Evolutionary conservation across 2,888 invertebrate genomes (phyloP).

Genomic region (Eretmocerus hayati): DNA sequence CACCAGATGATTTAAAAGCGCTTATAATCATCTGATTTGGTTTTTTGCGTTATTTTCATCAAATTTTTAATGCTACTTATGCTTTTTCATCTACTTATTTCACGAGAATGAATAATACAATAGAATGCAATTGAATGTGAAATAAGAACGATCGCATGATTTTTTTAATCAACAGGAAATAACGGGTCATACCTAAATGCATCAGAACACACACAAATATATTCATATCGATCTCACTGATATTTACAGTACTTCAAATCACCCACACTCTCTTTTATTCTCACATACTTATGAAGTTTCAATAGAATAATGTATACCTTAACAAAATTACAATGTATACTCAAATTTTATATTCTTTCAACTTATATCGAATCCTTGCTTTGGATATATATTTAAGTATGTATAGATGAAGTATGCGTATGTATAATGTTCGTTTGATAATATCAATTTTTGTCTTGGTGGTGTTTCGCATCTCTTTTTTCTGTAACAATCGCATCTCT

Average conservation of each 20-base stretch:
- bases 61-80: too few relatives aligned
- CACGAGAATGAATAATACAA: too few relatives aligned
- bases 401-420: slow-evolving; percentile 22
- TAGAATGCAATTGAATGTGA: too few relatives aligned
- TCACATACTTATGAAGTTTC: too few relatives aligned
- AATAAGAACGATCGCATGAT: slow-evolving; percentile 16
- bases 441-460: slow-evolving; percentile 2
- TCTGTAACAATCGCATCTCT: slow-evolving; percentile 1
- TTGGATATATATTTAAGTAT: slow-evolving; percentile 27
- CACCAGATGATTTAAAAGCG: too few relatives aligned
- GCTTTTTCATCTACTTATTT: too few relatives aligned
- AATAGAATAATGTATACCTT: too few relatives aligned
- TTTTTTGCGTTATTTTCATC: too few relatives aligned
- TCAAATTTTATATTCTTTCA: slow-evolving; percentile 27
- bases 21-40: too few relatives aligned
- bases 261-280: background rate
- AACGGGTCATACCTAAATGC: too few relatives aligned
- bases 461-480: slow-evolving; percentile 11
- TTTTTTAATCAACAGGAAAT: slow-evolving; percentile 6
- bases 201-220: background rate
- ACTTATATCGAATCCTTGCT: slow-evolving; percentile 25
- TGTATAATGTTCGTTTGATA: slow-evolving; percentile 22
- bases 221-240: background rate
- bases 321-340: slow-evolving; percentile 30
- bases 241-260: slow-evolving; percentile 6